Evolutionary conservation across 2,888 invertebrate genomes (phyloP).

Genomic region (Lepidocyrtoides sp.): DNA sequence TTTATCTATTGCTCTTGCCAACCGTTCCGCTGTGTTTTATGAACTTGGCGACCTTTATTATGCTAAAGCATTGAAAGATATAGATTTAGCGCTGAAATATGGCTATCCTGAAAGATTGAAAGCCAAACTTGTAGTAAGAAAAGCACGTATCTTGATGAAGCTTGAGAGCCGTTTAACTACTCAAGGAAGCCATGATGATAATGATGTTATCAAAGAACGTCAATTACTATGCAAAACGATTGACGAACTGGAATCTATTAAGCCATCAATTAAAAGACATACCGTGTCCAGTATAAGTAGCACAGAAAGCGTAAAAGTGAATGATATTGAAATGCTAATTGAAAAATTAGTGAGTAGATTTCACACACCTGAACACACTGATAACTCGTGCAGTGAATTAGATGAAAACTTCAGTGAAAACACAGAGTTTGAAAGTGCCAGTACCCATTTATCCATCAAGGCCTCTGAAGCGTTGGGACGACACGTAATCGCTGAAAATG

Average conservation of each 20-base stretch:
- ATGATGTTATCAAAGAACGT: neutral
- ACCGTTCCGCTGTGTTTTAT: slow-evolving; percentile 85
- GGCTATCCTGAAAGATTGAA: slow-evolving; percentile 89
- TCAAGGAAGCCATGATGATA: slow-evolving; percentile 3
- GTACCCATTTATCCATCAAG: slow-evolving; percentile 82
- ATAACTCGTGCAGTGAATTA: neutral
- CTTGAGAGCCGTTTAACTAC: slow-evolving; percentile 31
- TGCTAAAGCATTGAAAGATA: slow-evolving; percentile 90
- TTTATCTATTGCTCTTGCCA: slow-evolving; percentile 85
- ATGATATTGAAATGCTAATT: slow-evolving; percentile 51
- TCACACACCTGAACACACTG: neutral
- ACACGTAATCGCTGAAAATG: slow-evolving; percentile 89
- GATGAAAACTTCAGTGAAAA: slow-evolving; percentile 51
- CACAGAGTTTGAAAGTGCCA: slow-evolving; percentile 85
- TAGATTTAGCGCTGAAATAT: slow-evolving; percentile 89
- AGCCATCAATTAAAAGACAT: neutral
- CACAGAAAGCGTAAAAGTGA: slow-evolving; percentile 17
- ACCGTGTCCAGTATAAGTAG: neutral
- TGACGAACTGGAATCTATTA: neutral
- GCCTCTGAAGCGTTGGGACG: slow-evolving; percentile 89
- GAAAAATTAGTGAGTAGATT: neutral
- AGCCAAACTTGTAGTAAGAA: slow-evolving; percentile 90
- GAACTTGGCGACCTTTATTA: slow-evolving; percentile 84
- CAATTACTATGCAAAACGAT: neutral
- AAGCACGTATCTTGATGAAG: slow-evolving; percentile 86